Evolutionary conservation across 2,113 vertebrate genomes (phyloP), one percentile per base, ranked within the genome.

Genomic region (Eretmochelys imbricata): DNA sequence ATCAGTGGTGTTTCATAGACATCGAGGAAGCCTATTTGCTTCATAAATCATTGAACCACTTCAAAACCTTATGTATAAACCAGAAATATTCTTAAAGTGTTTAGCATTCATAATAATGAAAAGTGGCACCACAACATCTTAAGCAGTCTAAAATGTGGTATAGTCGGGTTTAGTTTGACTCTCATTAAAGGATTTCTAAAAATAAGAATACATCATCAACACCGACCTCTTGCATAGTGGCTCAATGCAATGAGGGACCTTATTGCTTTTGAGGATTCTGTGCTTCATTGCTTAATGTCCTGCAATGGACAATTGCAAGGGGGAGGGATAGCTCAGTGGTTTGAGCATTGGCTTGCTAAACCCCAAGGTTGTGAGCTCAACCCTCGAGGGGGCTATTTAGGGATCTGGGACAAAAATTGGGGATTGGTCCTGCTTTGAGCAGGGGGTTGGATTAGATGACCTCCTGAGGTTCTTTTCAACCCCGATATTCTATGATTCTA

Each of bases 71-170:
- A 97, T 97, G 91, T 84, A 85, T 95, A 95, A 98, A 96, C 97
- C 97, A 97, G 97, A 98, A 97, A 97, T 97, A 97, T 95, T 98
- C 97, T 98, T 97, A 94, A 95, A 98, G 95, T 95, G 95, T 97
- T 98, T 97, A 98, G 94, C 98, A 98, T 98, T 97, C 97, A 97
- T 98, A 98, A 98, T 97, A 98, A 98, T 98, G 97, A 98, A 98
- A 98, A 97, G 90, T 94, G 90, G 96, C 95, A 97, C 93, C 88
- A 95, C 87, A 96, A 97, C 94, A 96, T 97, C 97, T 97, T 97
- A 97, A 97, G 96, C 87, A 95, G 96, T 94, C 95, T 97, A 94
- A 98, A 96, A 97, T 95, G 97, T n/a, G 82, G 69, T 82, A 91
- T 89, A 13, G 49, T 88, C 93, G 95, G 72, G 69, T 96, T 95